These are phyloP conservation scores for Cyprinodon variegatus DNA, from an alignment of 2,113 vertebrate genomes.

Conservation along the genomic window DNA sequence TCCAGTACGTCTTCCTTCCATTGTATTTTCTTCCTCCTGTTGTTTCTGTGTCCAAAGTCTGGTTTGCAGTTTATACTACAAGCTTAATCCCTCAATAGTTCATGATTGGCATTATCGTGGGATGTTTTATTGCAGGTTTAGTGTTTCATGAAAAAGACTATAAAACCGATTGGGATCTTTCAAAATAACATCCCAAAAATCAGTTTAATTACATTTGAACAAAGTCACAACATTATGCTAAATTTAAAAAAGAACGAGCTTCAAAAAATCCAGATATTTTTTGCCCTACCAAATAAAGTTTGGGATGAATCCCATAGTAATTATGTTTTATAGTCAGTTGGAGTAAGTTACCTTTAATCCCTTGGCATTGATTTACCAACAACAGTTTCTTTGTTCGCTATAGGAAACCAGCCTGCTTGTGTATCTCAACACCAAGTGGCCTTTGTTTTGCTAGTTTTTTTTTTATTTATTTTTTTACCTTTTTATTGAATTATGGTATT, in stretches of 20 bases:
- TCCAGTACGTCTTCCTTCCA: neutral
- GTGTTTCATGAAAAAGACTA: neutral
- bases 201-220: neutral
- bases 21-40: slow-evolving; percentile 15
- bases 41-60: slow-evolving; percentile 15
- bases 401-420: slow-evolving; percentile 15
- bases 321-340: neutral
- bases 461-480: too few relatives aligned
- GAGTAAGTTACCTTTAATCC: neutral
- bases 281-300: neutral
- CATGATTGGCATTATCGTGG: neutral
- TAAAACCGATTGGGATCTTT: neutral
- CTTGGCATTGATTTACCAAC: slow-evolving; percentile 20
- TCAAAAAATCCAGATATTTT: neutral
- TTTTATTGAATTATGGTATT: slow-evolving; percentile 14
- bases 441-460: slow-evolving; percentile 29
- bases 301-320: neutral
- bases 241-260: neutral
- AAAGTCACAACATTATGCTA: neutral
- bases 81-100: slow-evolving; percentile 11
- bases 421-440: slow-evolving; percentile 10
- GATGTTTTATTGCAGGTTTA: neutral
- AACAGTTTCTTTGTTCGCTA: slow-evolving; percentile 45
- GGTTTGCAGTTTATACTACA: neutral
- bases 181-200: neutral